phyloP scores from a whole-genome alignment of 2,113 vertebrate species.

The Panthera leo region DNA sequence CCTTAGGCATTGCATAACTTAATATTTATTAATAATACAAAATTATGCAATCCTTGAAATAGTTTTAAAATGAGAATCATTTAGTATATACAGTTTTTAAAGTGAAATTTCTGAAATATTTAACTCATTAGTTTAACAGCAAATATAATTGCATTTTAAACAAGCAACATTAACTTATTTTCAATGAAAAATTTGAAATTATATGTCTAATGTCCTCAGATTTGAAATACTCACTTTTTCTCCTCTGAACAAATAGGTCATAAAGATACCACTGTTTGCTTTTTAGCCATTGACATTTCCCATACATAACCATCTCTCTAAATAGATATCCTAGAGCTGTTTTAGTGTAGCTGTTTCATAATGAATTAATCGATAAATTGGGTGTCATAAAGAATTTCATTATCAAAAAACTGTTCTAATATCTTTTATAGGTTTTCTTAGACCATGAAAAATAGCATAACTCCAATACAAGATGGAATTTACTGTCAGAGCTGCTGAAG shows the following conservation, averaged over 20 bases:
- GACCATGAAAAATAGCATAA: conserved; percentile 46
- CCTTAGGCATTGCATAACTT: neutral
- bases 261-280: neutral
- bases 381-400: conserved; percentile 46
- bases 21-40: neutral
- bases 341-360: conserved; percentile 1
- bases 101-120: neutral
- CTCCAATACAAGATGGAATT: neutral
- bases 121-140: neutral
- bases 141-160: neutral
- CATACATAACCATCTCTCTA: neutral
- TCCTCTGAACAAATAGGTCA: neutral
- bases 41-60: neutral
- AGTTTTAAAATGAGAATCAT: neutral
- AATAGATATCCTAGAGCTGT: neutral
- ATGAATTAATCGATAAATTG: conserved; percentile 20
- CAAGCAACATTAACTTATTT: neutral
- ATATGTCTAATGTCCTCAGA: neutral
- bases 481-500: conserved; percentile 34
- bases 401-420: conserved; percentile 22
- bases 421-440: conserved; percentile 55
- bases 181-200: neutral
- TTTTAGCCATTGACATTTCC: neutral
- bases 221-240: neutral
- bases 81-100: neutral